Evolutionary conservation across 1,140 invertebrate species (phyloP).

Genomic region (Platyscapa corneri): DNA sequence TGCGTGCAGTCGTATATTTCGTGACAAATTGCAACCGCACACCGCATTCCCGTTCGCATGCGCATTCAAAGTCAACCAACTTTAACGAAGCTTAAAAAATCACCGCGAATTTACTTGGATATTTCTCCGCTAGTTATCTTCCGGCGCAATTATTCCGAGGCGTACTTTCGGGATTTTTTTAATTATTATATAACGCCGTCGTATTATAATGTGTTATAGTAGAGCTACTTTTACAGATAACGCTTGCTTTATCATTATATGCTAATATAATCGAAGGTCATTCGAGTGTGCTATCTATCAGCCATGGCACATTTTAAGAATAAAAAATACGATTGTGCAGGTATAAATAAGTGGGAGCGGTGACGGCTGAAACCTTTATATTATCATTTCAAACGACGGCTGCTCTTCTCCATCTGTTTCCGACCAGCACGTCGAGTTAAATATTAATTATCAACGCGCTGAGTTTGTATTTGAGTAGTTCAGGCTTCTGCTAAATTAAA

Average conservation of each 20-base stretch:
- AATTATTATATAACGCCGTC: not conserved
- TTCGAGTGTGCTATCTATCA: constrained; percentile 37
- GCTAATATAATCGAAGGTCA: constrained; percentile 46
- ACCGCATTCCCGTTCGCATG: too few relatives aligned
- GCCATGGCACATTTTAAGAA: constrained; percentile 43
- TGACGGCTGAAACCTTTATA: not conserved
- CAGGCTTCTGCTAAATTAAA: not conserved
- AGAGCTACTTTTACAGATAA: constrained; percentile 16
- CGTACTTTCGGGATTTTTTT: not conserved
- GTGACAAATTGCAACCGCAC: too few relatives aligned
- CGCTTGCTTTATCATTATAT: constrained; percentile 21
- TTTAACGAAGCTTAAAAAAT: too few relatives aligned
- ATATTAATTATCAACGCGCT: not conserved
- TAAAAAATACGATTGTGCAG: constrained; percentile 4
- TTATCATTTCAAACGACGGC: not conserved
- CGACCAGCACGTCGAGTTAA: not conserved
- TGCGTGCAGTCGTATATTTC: not conserved
- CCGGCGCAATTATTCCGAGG: too few relatives aligned
- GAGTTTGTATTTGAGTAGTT: too few relatives aligned
- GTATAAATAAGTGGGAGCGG: not conserved
- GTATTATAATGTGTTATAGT: constrained; percentile 13
- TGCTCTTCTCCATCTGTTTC: not conserved
- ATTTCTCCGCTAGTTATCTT: too few relatives aligned
- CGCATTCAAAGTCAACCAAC: too few relatives aligned
- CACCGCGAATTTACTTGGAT: not conserved